Percentiles rank a stretch among this genome's conserved stretches.
phyloP scores from a whole-genome alignment of 2,113 vertebrate genomes.

The Eupsittula cactorum region DNA sequence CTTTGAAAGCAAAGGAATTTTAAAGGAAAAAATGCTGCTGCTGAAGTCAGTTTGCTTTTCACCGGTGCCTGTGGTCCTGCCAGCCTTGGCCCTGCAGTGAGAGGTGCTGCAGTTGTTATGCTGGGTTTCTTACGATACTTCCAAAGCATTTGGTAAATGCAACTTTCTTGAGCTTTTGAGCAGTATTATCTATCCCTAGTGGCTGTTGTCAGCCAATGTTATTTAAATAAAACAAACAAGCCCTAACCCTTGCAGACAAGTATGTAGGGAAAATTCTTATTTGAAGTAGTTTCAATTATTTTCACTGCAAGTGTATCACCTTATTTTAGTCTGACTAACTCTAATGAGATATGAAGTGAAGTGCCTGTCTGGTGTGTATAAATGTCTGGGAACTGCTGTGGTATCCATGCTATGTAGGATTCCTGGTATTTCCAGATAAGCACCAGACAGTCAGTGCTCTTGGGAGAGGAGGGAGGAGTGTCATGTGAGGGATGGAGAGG shows the following conservation, averaged over 20 bases:
- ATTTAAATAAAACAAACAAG: neutral
- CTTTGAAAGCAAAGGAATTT: slow-evolving; percentile 16
- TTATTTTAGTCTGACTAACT: neutral
- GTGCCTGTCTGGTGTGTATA: neutral
- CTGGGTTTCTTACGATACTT: neutral
- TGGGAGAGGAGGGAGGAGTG: neutral
- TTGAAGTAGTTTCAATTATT: neutral
- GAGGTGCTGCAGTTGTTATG: neutral
- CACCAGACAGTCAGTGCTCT: neutral
- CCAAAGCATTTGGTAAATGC: slow-evolving; percentile 8
- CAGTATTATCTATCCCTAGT: neutral
- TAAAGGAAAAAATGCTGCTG: neutral
- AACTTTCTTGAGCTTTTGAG: neutral
- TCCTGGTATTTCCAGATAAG: slow-evolving; percentile 30
- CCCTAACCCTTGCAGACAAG: neutral
- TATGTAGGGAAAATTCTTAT: neutral
- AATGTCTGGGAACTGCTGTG: neutral
- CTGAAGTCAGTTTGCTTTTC: neutral
- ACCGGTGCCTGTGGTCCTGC: neutral
- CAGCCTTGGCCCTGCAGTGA: neutral
- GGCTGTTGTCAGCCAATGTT: neutral
- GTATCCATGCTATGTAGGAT: neutral
- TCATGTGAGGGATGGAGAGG: neutral
- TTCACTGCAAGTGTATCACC: neutral
- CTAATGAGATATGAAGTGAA: neutral